These are phyloP conservation scores for Coturnix japonica DNA, from an alignment of 2,113 vertebrate species.

Conservation along the genomic window DNA sequence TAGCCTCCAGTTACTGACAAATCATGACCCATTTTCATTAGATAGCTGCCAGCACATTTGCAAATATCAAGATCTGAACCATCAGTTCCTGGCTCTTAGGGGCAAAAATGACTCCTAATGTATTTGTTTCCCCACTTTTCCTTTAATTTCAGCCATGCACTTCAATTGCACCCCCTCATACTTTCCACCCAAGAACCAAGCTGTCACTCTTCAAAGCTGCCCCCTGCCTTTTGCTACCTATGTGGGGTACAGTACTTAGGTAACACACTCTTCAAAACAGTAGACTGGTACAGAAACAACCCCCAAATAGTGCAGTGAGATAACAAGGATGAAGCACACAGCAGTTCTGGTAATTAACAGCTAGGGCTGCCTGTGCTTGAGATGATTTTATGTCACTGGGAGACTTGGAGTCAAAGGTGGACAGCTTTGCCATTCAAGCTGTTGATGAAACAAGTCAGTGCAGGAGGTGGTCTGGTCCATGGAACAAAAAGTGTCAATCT, in stretches of 20 bases:
- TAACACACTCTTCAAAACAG: rapidly evolving
- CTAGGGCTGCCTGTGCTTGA: not conserved
- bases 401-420: slow-evolving; percentile 24
- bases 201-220: not conserved
- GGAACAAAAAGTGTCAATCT: not conserved
- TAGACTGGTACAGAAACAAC: not conserved
- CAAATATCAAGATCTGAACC: not conserved
- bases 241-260: not conserved
- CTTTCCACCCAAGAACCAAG: not conserved
- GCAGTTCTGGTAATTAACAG: slow-evolving; percentile 26
- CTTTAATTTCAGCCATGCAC: not conserved
- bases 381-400: not conserved
- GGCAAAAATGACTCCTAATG: not conserved
- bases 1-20: not conserved
- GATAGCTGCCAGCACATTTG: not conserved
- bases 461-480: not conserved
- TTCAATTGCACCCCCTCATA: not conserved
- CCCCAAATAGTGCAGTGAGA: not conserved
- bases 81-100: not conserved
- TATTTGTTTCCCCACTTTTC: not conserved
- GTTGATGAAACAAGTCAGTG: not conserved
- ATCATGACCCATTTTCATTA: not conserved
- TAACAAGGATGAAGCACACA: not conserved
- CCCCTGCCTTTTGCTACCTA: not conserved
- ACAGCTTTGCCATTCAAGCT: slow-evolving; percentile 24